Evolutionary conservation across 2,797 vertebrate species (phyloP).

Genomic region (Enteromius trimaculatus): DNA sequence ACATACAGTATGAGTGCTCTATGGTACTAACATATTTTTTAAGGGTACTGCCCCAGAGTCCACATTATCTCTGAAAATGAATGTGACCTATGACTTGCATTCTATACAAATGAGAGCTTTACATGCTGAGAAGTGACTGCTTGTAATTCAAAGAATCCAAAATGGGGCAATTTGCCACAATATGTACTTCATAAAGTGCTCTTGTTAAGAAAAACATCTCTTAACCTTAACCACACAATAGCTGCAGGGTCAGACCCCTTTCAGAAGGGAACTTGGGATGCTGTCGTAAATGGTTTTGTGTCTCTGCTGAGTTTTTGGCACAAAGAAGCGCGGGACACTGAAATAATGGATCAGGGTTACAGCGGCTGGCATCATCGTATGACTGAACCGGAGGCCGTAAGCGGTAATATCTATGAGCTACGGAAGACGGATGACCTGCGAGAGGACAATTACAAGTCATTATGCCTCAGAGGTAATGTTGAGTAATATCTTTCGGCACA

Average conservation of each 20-base stretch:
- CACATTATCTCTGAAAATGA: not conserved
- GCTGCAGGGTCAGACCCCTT: slow-evolving; percentile 18
- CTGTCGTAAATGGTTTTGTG: slow-evolving; percentile 30
- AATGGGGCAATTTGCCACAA: not conserved
- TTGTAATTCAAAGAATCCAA: not conserved
- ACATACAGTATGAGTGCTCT: not conserved
- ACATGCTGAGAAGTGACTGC: not conserved
- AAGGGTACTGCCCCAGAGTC: not conserved
- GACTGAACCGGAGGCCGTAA: slow-evolving; percentile 34
- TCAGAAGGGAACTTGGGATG: slow-evolving; percentile 28
- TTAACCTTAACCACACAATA: slow-evolving; percentile 20
- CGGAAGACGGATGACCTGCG: slow-evolving; percentile 38
- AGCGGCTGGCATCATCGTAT: slow-evolving; percentile 61
- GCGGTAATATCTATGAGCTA: slow-evolving; percentile 38
- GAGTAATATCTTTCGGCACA: slow-evolving; percentile 52
- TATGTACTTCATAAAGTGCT: not conserved
- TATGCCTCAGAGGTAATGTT: slow-evolving; percentile 47
- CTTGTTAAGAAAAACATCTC: slow-evolving; percentile 10
- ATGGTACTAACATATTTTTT: not conserved
- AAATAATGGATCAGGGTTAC: slow-evolving; percentile 54
- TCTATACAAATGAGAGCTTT: not conserved
- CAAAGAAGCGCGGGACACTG: slow-evolving; percentile 9
- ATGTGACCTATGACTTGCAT: not conserved
- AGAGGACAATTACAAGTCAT: slow-evolving; percentile 59
- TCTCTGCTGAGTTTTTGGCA: slow-evolving; percentile 12